Percentiles rank a stretch among this genome's conserved stretches.
Evolutionary conservation across 2,888 invertebrate species (phyloP).

Genomic region (Ophion costatus): DNA sequence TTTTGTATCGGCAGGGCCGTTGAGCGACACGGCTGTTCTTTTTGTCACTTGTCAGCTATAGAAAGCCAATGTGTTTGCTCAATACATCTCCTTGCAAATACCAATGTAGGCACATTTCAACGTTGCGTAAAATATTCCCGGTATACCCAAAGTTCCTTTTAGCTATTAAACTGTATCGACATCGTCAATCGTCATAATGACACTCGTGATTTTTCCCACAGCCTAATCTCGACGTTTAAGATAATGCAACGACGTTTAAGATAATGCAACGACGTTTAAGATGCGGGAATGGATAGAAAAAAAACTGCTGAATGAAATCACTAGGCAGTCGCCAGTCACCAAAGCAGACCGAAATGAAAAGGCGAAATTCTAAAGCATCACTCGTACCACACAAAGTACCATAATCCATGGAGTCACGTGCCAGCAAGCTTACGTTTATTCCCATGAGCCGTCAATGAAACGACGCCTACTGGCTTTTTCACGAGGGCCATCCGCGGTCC

Average conservation of each 20-base stretch:
- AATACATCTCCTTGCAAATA: too few relatives aligned
- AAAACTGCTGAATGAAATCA: slow-evolving; percentile 9
- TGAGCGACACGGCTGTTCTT: background rate
- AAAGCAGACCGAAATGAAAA: slow-evolving; percentile 23
- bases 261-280: background rate
- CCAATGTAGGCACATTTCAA: too few relatives aligned
- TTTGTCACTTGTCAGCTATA: background rate
- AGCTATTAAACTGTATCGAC: too few relatives aligned
- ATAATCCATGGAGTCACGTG: slow-evolving; percentile 49
- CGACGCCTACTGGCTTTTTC: slow-evolving; percentile 49
- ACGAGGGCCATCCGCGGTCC: slow-evolving; percentile 27
- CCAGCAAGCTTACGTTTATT: slow-evolving; percentile 46
- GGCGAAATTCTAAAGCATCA: slow-evolving; percentile 40
- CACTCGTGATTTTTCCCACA: too few relatives aligned
- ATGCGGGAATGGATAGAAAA: background rate
- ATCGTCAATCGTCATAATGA: too few relatives aligned
- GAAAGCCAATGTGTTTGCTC: too few relatives aligned
- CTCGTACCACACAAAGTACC: slow-evolving; percentile 14
- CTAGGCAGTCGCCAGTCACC: slow-evolving; percentile 41
- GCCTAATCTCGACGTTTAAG: background rate
- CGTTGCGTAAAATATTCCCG: too few relatives aligned
- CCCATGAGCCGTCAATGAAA: slow-evolving; percentile 43
- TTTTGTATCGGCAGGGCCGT: slow-evolving; percentile 1
- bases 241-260: background rate
- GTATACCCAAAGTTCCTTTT: too few relatives aligned